These are phyloP conservation scores for Camponotus fellah DNA, from an alignment of 2,888 invertebrate species.

Conservation along the genomic window DNA sequence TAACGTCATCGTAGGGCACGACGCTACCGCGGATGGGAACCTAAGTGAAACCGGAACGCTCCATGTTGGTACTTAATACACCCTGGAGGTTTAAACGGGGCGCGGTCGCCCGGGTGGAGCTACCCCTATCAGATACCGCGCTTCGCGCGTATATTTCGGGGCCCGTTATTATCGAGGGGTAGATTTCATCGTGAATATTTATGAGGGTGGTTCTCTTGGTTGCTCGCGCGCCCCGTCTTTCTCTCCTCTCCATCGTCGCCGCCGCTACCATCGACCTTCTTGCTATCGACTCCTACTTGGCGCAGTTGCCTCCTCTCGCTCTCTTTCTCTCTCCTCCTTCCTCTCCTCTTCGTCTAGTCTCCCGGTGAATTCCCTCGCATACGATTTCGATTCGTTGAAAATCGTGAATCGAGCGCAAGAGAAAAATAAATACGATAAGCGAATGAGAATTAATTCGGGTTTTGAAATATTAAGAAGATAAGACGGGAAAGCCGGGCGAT, in stretches of 20 bases:
- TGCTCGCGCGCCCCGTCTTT: constrained; percentile 66
- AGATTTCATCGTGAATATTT: constrained; percentile 86
- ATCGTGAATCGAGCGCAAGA: constrained; percentile 44
- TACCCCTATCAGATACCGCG: constrained; percentile 77
- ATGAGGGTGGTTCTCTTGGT: constrained; percentile 81
- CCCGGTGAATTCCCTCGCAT: constrained; percentile 26
- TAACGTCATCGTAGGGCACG: background rate
- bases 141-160: constrained; percentile 81
- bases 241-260: constrained; percentile 56
- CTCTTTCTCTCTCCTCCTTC: background rate
- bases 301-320: constrained; percentile 10
- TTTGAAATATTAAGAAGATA: constrained; percentile 72
- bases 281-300: constrained; percentile 68
- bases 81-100: constrained; percentile 68
- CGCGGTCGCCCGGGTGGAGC: constrained; percentile 59
- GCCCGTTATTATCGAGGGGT: constrained; percentile 85
- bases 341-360: background rate
- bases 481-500: constrained; percentile 26
- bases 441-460: constrained; percentile 75
- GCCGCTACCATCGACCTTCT: constrained; percentile 60
- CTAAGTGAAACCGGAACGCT: constrained; percentile 68
- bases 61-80: constrained; percentile 71
- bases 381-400: constrained; percentile 25
- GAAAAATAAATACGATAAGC: constrained; percentile 77
- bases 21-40: constrained; percentile 29